Evolutionary conservation across 2,797 vertebrate genomes (phyloP), one percentile per base, ranked within the genome.

Genomic region (Thalassophryne amazonica): DNA sequence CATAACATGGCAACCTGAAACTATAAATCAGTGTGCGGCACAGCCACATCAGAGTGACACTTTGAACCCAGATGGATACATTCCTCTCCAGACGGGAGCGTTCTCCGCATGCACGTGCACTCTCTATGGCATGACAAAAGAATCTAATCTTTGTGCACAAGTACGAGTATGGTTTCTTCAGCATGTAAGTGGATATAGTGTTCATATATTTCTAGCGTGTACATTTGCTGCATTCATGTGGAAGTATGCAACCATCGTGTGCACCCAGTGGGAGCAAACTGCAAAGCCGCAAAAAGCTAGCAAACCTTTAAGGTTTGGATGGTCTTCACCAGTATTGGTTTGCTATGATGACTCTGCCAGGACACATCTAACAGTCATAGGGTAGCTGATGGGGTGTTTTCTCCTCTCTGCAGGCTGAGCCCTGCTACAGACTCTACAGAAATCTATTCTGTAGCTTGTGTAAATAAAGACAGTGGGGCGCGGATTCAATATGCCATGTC

Each of bases 1-100:
- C 54, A 72, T 31, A 75, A 50, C 50, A 60, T 55, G 60, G 57
- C 30, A 46, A 51, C 41, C 12, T 5, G 4, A 50, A 41, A 40
- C 31, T 30, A n/a, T n/a, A 46, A 63, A 53, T 78, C 51, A 73
- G 37, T 28, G 54, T 69, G 54, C 40, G 43, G 47, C 33, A 19
- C 9, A 53, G 56, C 60, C 67, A 68, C 57, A 61, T 63, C 58
- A 59, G 20, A 56, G 38, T 43, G 37, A 42, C 47, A 53, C 35
- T 80, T 64, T 69, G 57, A 65, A 67, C 53, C 37, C 51, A 61
- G 37, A 69, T 55, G 55, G 66, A 68, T 49, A 25, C 54, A 71
- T 73, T 80, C 65, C 55, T 63, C 59, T 65, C 60, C 55, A 46
- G 60, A 40, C 25, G 12, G 28, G 53, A 52, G 45, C 57, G 30